These are phyloP conservation scores for Fabriciana adippe DNA, from an alignment of 2,888 invertebrate genomes.

Conservation along the genomic window DNA sequence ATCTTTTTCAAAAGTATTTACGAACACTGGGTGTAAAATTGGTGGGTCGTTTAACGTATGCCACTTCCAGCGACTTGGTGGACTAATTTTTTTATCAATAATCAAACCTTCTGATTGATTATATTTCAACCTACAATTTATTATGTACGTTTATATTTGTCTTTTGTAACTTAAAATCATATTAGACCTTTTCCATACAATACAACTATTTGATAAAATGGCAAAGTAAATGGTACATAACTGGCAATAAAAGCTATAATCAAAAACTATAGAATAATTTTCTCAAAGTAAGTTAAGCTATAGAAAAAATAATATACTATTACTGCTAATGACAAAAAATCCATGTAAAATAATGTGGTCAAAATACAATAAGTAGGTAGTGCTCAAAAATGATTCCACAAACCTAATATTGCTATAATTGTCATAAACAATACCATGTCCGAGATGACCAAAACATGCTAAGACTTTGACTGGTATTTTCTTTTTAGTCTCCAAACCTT, in stretches of 20 bases:
- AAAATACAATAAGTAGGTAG: neutral
- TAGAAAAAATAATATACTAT: too few species aligned
- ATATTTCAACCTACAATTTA: conserved; percentile 55
- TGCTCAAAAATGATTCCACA: neutral
- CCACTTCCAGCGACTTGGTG: conserved; percentile 60
- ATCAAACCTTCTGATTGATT: conserved; percentile 60
- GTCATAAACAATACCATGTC: conserved; percentile 61
- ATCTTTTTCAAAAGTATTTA: conserved; percentile 41
- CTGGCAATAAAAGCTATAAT: too few species aligned
- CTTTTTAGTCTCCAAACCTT: conserved; percentile 35
- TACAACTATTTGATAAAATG: too few species aligned
- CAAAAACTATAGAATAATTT: too few species aligned
- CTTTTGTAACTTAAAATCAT: neutral
- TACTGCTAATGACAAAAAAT: too few species aligned
- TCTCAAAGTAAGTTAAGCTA: too few species aligned
- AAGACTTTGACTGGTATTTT: conserved; percentile 45
- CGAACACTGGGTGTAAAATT: conserved; percentile 46
- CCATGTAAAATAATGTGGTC: too few species aligned
- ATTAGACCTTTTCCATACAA: conserved; percentile 1
- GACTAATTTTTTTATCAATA: conserved; percentile 52
- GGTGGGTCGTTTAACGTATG: conserved; percentile 62
- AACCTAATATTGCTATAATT: conserved; percentile 55
- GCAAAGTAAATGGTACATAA: too few species aligned
- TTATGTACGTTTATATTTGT: neutral
- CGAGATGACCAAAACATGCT: conserved; percentile 56